Percentiles rank a stretch among this genome's conserved stretches.
Conservation (phyloP, 2,888 invertebrate species). For the Pyrochroa serraticornis region DNA sequence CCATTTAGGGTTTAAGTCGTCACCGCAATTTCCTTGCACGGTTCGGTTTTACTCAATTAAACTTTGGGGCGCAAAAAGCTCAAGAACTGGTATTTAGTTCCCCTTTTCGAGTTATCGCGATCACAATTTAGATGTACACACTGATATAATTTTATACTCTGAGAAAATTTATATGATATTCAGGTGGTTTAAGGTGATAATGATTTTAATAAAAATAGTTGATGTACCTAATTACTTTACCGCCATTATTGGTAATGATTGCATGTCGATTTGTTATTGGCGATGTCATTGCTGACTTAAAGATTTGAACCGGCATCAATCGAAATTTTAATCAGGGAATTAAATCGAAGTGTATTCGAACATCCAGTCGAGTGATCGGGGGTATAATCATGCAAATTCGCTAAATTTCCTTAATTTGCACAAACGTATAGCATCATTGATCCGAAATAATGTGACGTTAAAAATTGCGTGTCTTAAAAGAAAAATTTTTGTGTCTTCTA, state of each 20-base stretch:
- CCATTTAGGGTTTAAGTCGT: background rate
- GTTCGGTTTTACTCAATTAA: background rate
- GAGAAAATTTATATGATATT: slow-evolving; percentile 41
- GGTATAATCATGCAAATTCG: slow-evolving; percentile 11
- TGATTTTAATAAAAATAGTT: slow-evolving; percentile 38
- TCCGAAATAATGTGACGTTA: slow-evolving; percentile 13
- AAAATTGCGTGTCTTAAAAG: slow-evolving; percentile 10
- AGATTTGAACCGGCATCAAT: background rate
- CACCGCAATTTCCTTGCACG: background rate
- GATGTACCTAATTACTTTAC: slow-evolving; percentile 31
- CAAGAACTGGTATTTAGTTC: slow-evolving; percentile 11
- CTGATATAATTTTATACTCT: slow-evolving; percentile 40
- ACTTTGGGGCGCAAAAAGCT: background rate
- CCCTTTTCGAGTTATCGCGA: slow-evolving; percentile 34
- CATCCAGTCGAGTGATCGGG: background rate
- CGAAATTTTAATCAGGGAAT: background rate
- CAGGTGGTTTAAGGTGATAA: slow-evolving; percentile 46
- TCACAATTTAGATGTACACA: slow-evolving; percentile 44
- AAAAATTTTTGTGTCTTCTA: slow-evolving; percentile 24
- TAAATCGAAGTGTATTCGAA: slow-evolving; percentile 16
- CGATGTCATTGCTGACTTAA: background rate
- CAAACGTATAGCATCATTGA: slow-evolving; percentile 16
- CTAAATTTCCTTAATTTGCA: slow-evolving; percentile 25
- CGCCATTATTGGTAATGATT: slow-evolving; percentile 22
- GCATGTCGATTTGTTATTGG: slow-evolving; percentile 19